Evolutionary conservation across 2,888 invertebrate species (phyloP), one percentile per base, ranked within the genome.

Genomic region (Nymphalis polychloros): DNA sequence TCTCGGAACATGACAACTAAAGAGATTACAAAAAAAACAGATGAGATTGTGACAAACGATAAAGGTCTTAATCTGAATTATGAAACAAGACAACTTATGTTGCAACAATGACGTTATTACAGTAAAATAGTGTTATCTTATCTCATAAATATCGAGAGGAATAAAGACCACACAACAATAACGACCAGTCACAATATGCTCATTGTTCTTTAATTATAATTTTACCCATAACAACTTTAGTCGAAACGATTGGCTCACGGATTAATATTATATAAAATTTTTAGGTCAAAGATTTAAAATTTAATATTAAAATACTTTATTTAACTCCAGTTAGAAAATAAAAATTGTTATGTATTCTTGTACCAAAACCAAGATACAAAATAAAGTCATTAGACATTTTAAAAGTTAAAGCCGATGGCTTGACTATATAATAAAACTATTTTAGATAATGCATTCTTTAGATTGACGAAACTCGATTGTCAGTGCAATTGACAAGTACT

Each of bases 61-160:
- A 64, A 69, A 64, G 62, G 59, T 69, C 67, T 67, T 55, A 59
- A 68, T 49, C 61, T 41, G 60, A 63, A 68, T 66, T 68, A 64
- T 55, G 50, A 63, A 70, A 72, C 70, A 59, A 69, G 67, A 68
- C 68, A 71, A 72, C 71, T 72, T 62, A 76, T 81, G 84, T 86
- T 82, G 82, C 79, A 77, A 75, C 73, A 65, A 70, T 72, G 69
- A 70, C 71, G 64, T 61, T 60, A 64, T 68, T 62, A 60, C 53
- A 20, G 49, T 62, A 70, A 70, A 64, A 70, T 66, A 61, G 55
- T 64, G 41, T 71, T 65, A 74, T 72, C 73, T 71, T 63, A 74
- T 71, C 73, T 70, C 83, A 77, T 80, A 78, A 76, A 82, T 76
- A 83, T 83, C 85, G 75, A 75, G 72, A 72, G 67, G 72, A 75